Evolutionary conservation across 2,113 vertebrate genomes (phyloP), one percentile per base, ranked within the genome.

Genomic region (Toxotes jaculatrix): DNA sequence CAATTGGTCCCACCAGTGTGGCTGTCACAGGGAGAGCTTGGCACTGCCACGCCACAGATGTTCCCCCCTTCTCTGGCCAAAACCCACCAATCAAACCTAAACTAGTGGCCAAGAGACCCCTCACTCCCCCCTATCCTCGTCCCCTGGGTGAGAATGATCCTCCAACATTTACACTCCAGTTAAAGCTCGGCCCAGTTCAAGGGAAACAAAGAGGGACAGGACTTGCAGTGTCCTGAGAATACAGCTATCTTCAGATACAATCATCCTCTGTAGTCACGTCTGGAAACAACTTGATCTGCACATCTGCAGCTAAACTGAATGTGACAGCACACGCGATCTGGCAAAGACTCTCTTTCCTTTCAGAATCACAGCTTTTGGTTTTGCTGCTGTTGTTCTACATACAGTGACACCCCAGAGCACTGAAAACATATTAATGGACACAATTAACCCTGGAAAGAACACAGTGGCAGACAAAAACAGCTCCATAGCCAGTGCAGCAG

Each of bases 11-110:
- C 85, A 89, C 86, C 90, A 91, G 90, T 74, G 92, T 79, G 86
- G 81, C 91, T 89, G 88, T 91, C 91, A 89, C 87, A 80, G 60
- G 56, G 86, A 81, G 82, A 83, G 89, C 84, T 91, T 95, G 93
- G 93, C 94, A 95, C 79, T 71, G 86, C 89, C 90, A 56, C 13
- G 45, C 72, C 92, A 88, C 94, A 94, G 94, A 94, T 94, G 92
- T 93, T 94, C 87, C 71, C 84, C 84, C 80, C 43, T 79, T 87
- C 90, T 72, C 70, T 56, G 56, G 92, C 93, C 93, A 94, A 93
- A 91, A 91, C 82, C 88, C 85, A 93, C 91, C 91, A 90, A 93
- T 92, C 93, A 90, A 91, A 90, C 86, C 88, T 74, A 83, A 90
- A 92, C 85, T 78, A 82, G 87, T 83, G 82, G 90, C 89, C 91